Conservation (phyloP, 1,140 invertebrate genomes). For the Phymorhynchus buccinoides region DNA sequence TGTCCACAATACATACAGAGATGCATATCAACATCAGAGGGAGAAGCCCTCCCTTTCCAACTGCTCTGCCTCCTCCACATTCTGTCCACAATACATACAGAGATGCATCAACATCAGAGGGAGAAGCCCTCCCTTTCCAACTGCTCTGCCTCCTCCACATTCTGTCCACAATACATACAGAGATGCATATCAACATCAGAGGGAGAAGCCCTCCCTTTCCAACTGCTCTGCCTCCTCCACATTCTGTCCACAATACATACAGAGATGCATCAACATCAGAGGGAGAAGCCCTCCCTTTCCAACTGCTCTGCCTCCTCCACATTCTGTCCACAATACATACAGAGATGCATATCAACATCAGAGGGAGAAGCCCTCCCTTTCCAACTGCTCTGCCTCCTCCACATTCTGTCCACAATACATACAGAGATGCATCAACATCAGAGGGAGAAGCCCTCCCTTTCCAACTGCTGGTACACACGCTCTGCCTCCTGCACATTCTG, state of each 20-base stretch:
- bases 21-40: neutral
- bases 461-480: too few species aligned
- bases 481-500: conserved; percentile 32
- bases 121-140: conserved; percentile 23
- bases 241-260: conserved; percentile 7
- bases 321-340: conserved; percentile 12
- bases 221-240: conserved; percentile 13
- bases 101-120: neutral
- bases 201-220: conserved; percentile 14
- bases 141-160: conserved; percentile 25
- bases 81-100: neutral
- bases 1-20: too few species aligned
- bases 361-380: conserved; percentile 6
- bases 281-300: conserved; percentile 26
- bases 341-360: too few species aligned
- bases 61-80: conserved; percentile 15
- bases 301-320: conserved; percentile 24
- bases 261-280: neutral
- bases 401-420: conserved; percentile 2
- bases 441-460: conserved; percentile 18
- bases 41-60: conserved; percentile 9
- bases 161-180: conserved; percentile 2
- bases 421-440: too few species aligned
- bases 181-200: too few species aligned
- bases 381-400: conserved; percentile 17